These are phyloP conservation scores for Zeus faber DNA, from an alignment of 2,113 vertebrate genomes.

Conservation along the genomic window DNA sequence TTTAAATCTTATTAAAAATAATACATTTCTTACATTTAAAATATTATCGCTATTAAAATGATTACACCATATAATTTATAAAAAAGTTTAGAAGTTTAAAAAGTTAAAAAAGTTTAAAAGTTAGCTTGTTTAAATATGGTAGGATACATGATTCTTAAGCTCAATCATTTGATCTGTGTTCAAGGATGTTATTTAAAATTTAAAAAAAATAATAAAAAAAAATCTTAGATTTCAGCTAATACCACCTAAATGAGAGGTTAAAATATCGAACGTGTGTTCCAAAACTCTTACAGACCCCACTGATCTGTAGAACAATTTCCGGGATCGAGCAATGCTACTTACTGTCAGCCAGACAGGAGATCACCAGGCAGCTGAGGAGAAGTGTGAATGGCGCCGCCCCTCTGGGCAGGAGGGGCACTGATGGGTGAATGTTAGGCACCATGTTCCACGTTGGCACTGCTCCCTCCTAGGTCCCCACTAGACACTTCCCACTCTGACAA, in stretches of 20 bases:
- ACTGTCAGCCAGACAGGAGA: constrained; percentile 83
- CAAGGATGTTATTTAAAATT: no score
- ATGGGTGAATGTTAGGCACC: constrained; percentile 81
- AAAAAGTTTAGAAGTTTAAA: no score
- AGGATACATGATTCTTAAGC: no score
- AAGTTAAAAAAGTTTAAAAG: no score
- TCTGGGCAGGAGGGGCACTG: constrained; percentile 64
- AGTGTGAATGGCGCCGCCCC: constrained; percentile 74
- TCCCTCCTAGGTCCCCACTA: constrained; percentile 74
- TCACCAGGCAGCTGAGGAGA: constrained; percentile 80
- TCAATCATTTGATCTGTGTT: no score
- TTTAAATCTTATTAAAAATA: no score
- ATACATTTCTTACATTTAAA: no score
- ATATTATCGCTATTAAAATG: no score
- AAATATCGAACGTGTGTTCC: constrained; percentile 5
- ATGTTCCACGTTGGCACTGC: constrained; percentile 84
- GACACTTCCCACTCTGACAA: constrained; percentile 70
- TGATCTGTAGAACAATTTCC: background rate
- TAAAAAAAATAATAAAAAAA: background rate
- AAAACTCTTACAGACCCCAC: background rate
- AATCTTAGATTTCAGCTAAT: no score
- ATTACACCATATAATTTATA: no score
- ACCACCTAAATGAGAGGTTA: background rate
- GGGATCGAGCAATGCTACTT: constrained; percentile 73
- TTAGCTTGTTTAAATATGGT: no score